phyloP scores from a whole-genome alignment of 2,797 vertebrate genomes.

The Helostoma temminkii region DNA sequence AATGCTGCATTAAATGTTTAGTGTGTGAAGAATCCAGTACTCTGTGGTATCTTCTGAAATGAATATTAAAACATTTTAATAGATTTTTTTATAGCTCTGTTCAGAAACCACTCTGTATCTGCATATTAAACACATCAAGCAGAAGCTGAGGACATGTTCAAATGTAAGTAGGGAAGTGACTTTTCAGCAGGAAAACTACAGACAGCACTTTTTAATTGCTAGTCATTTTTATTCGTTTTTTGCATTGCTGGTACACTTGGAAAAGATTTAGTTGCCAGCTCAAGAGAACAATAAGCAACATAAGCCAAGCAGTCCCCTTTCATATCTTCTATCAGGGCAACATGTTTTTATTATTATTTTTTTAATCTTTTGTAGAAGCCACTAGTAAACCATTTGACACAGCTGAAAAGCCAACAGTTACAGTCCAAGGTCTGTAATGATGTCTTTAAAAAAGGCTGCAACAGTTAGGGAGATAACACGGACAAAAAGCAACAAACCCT shows the following conservation, averaged over 20 bases:
- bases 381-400: conserved; percentile 93
- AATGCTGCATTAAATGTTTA: background rate
- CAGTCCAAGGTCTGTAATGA: conserved; percentile 89
- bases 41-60: background rate
- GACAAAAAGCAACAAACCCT: conserved; percentile 88
- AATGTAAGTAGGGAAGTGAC: background rate
- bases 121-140: background rate
- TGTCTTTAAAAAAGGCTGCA: conserved; percentile 87
- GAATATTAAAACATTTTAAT: conserved; percentile 13
- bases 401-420: conserved; percentile 91
- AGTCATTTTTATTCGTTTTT: conserved; percentile 84
- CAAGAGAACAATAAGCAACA: conserved; percentile 88
- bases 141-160: background rate
- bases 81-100: background rate
- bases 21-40: background rate
- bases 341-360: conserved; percentile 60
- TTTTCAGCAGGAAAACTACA: conserved; percentile 13
- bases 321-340: conserved; percentile 79
- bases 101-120: background rate
- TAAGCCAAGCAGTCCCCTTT: conserved; percentile 85
- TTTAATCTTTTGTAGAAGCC: conserved; percentile 81
- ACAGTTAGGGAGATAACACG: conserved; percentile 90
- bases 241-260: conserved; percentile 90
- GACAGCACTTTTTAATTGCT: conserved; percentile 70
- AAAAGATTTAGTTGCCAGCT: conserved; percentile 87